Conservation (phyloP, 2,113 vertebrate species). For the Helogale parvula region DNA sequence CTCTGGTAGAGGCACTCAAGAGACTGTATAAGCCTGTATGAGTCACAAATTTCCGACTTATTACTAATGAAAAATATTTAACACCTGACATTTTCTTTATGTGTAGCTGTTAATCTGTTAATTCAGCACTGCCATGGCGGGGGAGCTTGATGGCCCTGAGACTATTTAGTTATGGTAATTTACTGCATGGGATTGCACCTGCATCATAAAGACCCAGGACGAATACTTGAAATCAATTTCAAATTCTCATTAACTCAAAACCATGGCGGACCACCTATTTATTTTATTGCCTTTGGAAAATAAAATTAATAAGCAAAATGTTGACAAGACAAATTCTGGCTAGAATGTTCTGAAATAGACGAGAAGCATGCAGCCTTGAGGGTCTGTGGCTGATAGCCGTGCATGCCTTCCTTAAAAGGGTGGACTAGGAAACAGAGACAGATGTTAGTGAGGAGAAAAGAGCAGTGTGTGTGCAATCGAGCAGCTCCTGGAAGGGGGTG, state of each 20-base stretch:
- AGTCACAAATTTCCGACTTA: conserved; percentile 46
- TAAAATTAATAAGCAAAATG: conserved; percentile 42
- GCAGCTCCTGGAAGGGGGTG: not conserved
- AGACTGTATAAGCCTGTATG: not conserved
- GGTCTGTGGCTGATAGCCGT: not conserved
- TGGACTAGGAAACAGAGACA: not conserved
- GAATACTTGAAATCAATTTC: conserved; percentile 46
- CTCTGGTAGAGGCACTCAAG: not conserved
- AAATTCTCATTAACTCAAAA: conserved; percentile 47
- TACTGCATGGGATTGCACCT: conserved; percentile 38
- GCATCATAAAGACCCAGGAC: not conserved
- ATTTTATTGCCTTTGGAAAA: conserved; percentile 54
- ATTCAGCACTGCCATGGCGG: not conserved
- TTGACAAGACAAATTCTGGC: not conserved
- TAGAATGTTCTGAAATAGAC: not conserved
- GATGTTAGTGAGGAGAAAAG: not conserved
- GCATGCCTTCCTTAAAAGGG: not conserved
- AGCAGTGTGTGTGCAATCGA: not conserved
- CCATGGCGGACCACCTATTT: conserved; percentile 12
- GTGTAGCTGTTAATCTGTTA: conserved; percentile 45
- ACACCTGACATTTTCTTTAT: conserved; percentile 56
- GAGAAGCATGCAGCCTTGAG: not conserved
- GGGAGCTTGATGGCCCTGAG: not conserved
- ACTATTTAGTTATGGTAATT: conserved; percentile 50
- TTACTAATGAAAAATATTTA: conserved; percentile 57